These are phyloP conservation scores for Lates japonicus DNA, from an alignment of 2,797 vertebrate genomes.

Conservation along the genomic window DNA sequence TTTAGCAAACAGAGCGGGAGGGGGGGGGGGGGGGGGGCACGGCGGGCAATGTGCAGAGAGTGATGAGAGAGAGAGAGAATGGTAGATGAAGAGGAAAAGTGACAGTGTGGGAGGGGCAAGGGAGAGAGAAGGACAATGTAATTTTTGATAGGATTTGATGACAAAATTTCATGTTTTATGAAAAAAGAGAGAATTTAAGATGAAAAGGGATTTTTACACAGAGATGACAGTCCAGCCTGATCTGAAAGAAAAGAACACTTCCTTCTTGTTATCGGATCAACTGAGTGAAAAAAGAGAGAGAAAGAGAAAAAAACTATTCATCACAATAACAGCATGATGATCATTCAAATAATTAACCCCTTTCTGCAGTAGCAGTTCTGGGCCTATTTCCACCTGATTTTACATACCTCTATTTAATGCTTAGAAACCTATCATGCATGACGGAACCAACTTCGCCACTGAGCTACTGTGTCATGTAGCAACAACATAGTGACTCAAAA, in stretches of 20 bases:
- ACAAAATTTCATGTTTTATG: not conserved
- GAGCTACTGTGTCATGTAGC: no score
- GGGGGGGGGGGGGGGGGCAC: not conserved
- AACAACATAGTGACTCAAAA: not conserved
- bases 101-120: not conserved
- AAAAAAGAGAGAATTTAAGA: not conserved
- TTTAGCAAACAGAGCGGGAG: slow-evolving; percentile 54
- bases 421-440: not conserved
- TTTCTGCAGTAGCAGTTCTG: not conserved
- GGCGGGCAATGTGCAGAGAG: not conserved
- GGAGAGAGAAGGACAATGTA: not conserved
- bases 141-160: not conserved
- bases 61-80: not conserved
- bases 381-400: not conserved
- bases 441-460: not conserved
- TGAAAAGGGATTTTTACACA: not conserved
- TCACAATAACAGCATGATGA: not conserved
- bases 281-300: not conserved
- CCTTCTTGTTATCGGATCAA: no score
- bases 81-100: not conserved
- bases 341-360: not conserved
- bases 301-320: not conserved
- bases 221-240: not conserved
- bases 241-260: not conserved
- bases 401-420: no score